phyloP scores from a whole-genome alignment of 1,140 invertebrate genomes.

The Sesamia nonagrioides region DNA sequence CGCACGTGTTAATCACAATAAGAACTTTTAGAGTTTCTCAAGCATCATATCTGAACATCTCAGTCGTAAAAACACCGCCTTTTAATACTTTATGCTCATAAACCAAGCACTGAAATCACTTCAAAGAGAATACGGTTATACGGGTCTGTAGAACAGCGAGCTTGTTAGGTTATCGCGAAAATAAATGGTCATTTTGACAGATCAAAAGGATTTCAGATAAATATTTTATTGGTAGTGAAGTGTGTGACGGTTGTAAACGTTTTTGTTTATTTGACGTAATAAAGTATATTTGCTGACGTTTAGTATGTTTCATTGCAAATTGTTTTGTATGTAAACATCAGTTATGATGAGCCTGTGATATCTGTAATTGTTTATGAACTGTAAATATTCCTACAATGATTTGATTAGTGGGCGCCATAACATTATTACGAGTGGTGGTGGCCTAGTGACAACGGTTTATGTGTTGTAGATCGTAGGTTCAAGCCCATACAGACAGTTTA shows the following conservation, averaged over 20 bases:
- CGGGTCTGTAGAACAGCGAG: not conserved
- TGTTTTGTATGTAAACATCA: no score
- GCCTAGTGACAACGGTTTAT: no score
- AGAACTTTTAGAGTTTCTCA: no score
- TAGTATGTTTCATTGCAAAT: not conserved
- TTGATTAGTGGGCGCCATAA: no score
- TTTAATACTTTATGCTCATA: conserved; percentile 72
- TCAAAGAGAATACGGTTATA: conserved; percentile 34
- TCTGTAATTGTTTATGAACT: no score
- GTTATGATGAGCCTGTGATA: no score
- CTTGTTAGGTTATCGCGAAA: conserved; percentile 21
- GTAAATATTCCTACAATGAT: no score
- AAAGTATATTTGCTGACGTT: not conserved
- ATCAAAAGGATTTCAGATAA: conserved; percentile 29
- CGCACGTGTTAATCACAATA: conserved; percentile 67
- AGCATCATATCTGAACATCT: conserved; percentile 69
- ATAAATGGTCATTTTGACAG: not conserved
- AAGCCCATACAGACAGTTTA: no score
- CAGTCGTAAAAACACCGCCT: conserved; percentile 70
- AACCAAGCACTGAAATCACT: conserved; percentile 59
- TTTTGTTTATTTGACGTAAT: not conserved
- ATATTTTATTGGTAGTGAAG: conserved; percentile 10
- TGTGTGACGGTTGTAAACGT: not conserved
- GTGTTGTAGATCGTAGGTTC: no score
- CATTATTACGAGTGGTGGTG: no score